Evolutionary conservation across 1,140 invertebrate genomes (phyloP).

Genomic region (Drosophila ohnishii): DNA sequence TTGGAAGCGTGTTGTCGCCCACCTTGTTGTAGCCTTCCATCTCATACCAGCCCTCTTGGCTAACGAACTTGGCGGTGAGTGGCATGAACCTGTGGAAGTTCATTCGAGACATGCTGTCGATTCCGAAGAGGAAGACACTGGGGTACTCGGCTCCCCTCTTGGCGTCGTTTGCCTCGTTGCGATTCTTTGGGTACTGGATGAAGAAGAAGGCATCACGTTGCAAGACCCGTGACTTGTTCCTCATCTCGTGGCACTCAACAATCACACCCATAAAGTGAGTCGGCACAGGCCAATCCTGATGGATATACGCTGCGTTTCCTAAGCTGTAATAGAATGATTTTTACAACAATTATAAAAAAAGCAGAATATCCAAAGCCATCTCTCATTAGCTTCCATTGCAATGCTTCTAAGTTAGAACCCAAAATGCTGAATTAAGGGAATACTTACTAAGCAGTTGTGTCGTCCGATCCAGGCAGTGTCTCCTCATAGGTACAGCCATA

Average conservation of each 20-base stretch:
- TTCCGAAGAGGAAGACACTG: constrained; percentile 40
- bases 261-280: constrained; percentile 20
- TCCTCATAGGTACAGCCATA: constrained; percentile 25
- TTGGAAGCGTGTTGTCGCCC: constrained; percentile 91
- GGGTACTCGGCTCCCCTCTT: constrained; percentile 58
- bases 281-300: constrained; percentile 30
- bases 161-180: constrained; percentile 16
- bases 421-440: not conserved
- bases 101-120: constrained; percentile 37
- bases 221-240: constrained; percentile 7
- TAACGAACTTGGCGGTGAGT: constrained; percentile 39
- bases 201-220: constrained; percentile 55
- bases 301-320: not conserved
- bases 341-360: not conserved
- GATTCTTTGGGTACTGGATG: constrained; percentile 34
- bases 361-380: no score
- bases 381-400: not conserved
- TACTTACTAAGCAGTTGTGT: constrained; percentile 20
- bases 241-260: constrained; percentile 23
- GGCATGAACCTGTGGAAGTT: constrained; percentile 54
- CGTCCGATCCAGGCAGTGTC: not conserved
- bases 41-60: constrained; percentile 40
- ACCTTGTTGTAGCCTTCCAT: constrained; percentile 79
- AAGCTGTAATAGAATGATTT: constrained; percentile 3
- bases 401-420: no score